phyloP scores from a whole-genome alignment of 1,140 invertebrate species.

The Hyphantria cunea region DNA sequence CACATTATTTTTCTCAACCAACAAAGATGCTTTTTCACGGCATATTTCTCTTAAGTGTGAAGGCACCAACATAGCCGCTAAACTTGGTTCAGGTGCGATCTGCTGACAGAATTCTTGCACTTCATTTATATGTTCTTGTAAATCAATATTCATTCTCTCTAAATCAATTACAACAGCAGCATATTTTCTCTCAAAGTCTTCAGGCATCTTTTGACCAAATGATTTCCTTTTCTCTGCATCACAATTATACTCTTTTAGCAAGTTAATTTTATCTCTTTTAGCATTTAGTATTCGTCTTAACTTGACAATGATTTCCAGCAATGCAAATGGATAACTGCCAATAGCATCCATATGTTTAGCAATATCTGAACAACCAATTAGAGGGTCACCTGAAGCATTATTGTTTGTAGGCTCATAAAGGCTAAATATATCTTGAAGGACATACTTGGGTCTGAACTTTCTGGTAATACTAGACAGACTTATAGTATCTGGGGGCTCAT shows the following conservation, averaged over 20 bases:
- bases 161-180: slow-evolving; percentile 94
- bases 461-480: slow-evolving; percentile 92
- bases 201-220: slow-evolving; percentile 88
- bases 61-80: slow-evolving; percentile 94
- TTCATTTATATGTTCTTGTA: slow-evolving; percentile 92
- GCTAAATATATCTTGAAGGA: slow-evolving; percentile 77
- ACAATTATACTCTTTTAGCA: slow-evolving; percentile 93
- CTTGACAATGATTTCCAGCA: slow-evolving; percentile 93
- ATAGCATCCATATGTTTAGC: slow-evolving; percentile 80
- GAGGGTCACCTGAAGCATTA: slow-evolving; percentile 77
- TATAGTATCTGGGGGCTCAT: slow-evolving; percentile 95
- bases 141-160: slow-evolving; percentile 94
- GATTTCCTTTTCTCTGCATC: slow-evolving; percentile 94
- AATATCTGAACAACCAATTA: slow-evolving; percentile 79
- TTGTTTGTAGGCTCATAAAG: slow-evolving; percentile 59
- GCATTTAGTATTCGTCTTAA: slow-evolving; percentile 92
- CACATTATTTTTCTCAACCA: slow-evolving; percentile 88
- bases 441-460: slow-evolving; percentile 87
- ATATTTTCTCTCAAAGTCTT: slow-evolving; percentile 95
- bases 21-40: slow-evolving; percentile 90
- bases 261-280: slow-evolving; percentile 92
- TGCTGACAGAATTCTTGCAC: slow-evolving; percentile 93
- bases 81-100: slow-evolving; percentile 92
- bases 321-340: slow-evolving; percentile 92
- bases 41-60: slow-evolving; percentile 93